phyloP scores from a whole-genome alignment of 2,888 invertebrate species.

The Sphaerophoria taeniata region DNA sequence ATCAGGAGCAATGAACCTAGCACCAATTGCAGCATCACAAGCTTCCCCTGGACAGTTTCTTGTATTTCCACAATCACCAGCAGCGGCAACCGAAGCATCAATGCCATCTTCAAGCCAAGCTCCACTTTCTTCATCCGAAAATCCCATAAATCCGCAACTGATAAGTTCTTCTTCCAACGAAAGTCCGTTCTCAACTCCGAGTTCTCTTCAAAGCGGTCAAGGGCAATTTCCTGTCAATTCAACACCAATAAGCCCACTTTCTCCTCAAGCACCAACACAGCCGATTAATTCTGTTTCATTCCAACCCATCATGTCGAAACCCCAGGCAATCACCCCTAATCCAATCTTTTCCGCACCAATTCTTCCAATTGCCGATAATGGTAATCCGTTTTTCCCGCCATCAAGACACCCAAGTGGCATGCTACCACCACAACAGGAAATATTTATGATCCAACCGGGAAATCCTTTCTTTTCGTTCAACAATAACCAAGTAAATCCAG shows the following conservation, averaged over 20 bases:
- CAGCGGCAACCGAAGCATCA: background rate
- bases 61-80: background rate
- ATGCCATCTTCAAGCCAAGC: background rate
- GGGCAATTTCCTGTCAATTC: background rate
- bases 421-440: background rate
- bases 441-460: slow-evolving; percentile 10
- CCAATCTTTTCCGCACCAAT: background rate
- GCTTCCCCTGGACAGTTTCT: background rate
- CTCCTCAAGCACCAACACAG: background rate
- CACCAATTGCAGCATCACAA: background rate
- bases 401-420: slow-evolving; percentile 10
- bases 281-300: background rate
- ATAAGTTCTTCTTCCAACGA: background rate
- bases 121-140: background rate
- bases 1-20: background rate
- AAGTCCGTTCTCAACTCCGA: background rate
- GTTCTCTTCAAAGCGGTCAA: background rate
- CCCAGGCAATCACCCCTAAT: background rate
- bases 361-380: background rate
- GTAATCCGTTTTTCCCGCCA: slow-evolving; percentile 14
- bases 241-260: background rate
- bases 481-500: background rate
- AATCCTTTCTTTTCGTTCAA: slow-evolving; percentile 24
- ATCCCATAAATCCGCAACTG: background rate
- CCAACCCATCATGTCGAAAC: background rate